Evolutionary conservation across 2,888 invertebrate genomes (phyloP), one percentile per base, ranked within the genome.

Genomic region (Itoplectis maculator): DNA sequence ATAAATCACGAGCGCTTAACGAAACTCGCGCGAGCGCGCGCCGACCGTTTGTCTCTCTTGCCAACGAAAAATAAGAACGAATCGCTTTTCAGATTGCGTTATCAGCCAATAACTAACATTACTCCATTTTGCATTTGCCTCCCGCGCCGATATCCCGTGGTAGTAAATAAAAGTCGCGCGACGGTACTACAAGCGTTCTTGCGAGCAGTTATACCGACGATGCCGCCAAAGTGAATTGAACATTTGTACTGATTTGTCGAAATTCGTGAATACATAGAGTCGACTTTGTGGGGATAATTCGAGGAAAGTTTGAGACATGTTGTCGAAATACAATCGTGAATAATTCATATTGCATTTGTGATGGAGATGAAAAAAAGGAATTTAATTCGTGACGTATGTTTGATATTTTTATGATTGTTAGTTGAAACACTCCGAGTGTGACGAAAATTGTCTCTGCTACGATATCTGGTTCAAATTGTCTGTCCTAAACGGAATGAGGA

Each of bases 1-100:
- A 88, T 88, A 88, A 88, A 89, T 89, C 87, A 86, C 84, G 74
- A 73, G 82, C 85, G 85, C 85, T 87, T 88, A 86, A 86, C 85
- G 81, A 86, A 87, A 88, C 81, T 87, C 83, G 81, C 82, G 79
- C 72, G 82, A 83, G 77, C 74, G 69, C 76, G 77, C 74, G 69
- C 76, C 73, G 40, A 82, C 51, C 84, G 84, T 79, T 84, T 84
- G 79, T 82, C 81, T 80, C 79, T 47, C 79, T 75, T 70, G 29
- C 56, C 76, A 29, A 35, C 74, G 79, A 29, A 76, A 65, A 73
- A 79, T 79, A 72, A 76, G 63, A 79, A 82, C 72, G 49, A 73
- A 81, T 72, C 56, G 80, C 51, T 61, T 54, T 78, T 80, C 18
- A 54, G 45, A 74, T 81, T 81, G 42, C 78, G 74, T 76, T 82